phyloP scores from a whole-genome alignment of 1,140 invertebrate species.

The Phymorhynchus buccinoides region DNA sequence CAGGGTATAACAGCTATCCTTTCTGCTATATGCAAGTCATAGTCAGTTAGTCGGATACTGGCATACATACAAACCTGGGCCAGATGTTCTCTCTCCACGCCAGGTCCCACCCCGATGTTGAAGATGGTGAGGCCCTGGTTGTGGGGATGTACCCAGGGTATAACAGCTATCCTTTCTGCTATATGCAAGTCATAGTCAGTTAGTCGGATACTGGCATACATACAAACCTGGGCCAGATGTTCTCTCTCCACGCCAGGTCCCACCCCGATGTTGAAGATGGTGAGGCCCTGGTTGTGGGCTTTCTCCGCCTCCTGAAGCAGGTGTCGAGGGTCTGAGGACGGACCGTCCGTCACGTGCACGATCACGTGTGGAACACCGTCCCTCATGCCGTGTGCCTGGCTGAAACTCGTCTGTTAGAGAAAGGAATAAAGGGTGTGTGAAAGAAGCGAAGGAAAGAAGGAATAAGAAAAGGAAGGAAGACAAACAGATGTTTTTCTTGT shows the following conservation, averaged over 20 bases:
- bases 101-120: constrained; percentile 40
- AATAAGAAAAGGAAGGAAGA: neutral
- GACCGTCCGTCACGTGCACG: constrained; percentile 55
- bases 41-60: too few relatives aligned
- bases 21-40: neutral
- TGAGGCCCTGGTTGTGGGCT: constrained; percentile 41
- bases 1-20: constrained; percentile 15
- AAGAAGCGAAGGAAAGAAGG: neutral
- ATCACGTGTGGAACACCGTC: constrained; percentile 53
- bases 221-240: constrained; percentile 32
- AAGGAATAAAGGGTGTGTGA: neutral
- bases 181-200: neutral
- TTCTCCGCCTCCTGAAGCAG: constrained; percentile 31
- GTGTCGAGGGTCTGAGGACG: constrained; percentile 38
- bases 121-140: constrained; percentile 44
- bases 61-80: too few relatives aligned
- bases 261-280: constrained; percentile 43
- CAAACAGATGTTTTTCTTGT: too few relatives aligned
- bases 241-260: constrained; percentile 33
- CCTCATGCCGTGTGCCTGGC: constrained; percentile 47
- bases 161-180: neutral
- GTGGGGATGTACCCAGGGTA: constrained; percentile 3
- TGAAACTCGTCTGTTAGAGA: constrained; percentile 52
- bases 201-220: too few relatives aligned
- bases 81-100: constrained; percentile 24